Percentiles rank a stretch among this genome's conserved stretches.
Conservation (phyloP, 2,113 vertebrate genomes). For the Bombycilla garrulus region DNA sequence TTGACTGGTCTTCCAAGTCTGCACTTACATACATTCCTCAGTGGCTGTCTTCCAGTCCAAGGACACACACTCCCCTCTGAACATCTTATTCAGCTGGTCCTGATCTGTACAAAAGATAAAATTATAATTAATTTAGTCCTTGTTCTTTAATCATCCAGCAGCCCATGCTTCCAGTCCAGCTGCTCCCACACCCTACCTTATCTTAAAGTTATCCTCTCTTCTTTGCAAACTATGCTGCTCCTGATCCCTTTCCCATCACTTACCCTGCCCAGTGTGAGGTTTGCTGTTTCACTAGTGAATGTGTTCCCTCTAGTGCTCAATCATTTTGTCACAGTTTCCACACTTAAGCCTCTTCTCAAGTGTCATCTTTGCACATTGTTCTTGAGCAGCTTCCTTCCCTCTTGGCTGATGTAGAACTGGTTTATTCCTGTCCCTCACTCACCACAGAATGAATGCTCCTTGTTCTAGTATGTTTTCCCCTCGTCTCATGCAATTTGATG, state of each 20-base stretch:
- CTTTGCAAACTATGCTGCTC: background rate
- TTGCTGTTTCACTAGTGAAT: background rate
- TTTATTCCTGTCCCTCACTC: background rate
- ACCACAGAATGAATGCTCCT: background rate
- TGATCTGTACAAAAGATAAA: background rate
- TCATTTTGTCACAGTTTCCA: background rate
- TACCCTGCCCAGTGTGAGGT: background rate
- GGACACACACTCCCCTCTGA: background rate
- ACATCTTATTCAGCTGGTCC: background rate
- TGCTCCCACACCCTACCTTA: background rate
- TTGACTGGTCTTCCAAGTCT: accelerated
- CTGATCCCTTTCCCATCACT: background rate
- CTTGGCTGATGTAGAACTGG: background rate
- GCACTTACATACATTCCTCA: background rate
- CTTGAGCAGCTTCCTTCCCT: background rate
- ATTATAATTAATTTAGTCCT: background rate
- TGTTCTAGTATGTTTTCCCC: background rate
- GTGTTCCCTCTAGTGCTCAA: background rate
- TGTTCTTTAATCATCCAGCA: background rate
- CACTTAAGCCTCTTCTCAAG: background rate
- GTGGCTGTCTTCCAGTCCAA: background rate
- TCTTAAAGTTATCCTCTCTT: background rate
- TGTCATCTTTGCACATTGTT: accelerated
- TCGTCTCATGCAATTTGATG: background rate
- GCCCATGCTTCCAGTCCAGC: background rate